Percentiles rank a stretch among this genome's conserved stretches.
Conservation (phyloP, 2,797 vertebrate genomes). For the Chanos chanos region DNA sequence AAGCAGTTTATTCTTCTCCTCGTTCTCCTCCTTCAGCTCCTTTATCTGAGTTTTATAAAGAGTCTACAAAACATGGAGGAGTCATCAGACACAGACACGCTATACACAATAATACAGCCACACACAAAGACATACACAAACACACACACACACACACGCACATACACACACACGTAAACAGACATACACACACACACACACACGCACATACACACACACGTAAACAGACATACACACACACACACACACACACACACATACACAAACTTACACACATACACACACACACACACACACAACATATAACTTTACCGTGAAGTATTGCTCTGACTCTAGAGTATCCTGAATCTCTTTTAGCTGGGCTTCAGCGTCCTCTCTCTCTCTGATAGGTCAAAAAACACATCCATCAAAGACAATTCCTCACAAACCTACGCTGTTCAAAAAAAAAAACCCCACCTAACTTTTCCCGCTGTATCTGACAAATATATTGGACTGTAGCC, state of each 20-base stretch:
- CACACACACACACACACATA: background rate
- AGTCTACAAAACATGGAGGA: slow-evolving; percentile 82
- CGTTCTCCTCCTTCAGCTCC: slow-evolving; percentile 90
- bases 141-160: too few species aligned
- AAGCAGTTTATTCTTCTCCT: slow-evolving; percentile 85
- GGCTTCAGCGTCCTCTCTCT: slow-evolving; percentile 85
- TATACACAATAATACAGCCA: background rate
- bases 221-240: background rate
- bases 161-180: background rate
- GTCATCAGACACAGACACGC: background rate
- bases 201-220: background rate
- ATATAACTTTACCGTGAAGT: slow-evolving; percentile 82
- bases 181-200: background rate
- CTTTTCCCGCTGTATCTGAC: background rate
- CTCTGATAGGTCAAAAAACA: slow-evolving; percentile 66
- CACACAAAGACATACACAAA: background rate
- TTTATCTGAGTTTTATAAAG: slow-evolving; percentile 95
- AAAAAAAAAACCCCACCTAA: background rate
- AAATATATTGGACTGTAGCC: background rate
- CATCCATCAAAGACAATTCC: background rate
- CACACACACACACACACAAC: background rate
- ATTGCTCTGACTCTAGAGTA: slow-evolving; percentile 92
- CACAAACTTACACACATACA: background rate
- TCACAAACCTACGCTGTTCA: background rate
- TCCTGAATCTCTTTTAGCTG: slow-evolving; percentile 96